Evolutionary conservation across 2,113 vertebrate species (phyloP).

Genomic region (Percina caprodes): DNA sequence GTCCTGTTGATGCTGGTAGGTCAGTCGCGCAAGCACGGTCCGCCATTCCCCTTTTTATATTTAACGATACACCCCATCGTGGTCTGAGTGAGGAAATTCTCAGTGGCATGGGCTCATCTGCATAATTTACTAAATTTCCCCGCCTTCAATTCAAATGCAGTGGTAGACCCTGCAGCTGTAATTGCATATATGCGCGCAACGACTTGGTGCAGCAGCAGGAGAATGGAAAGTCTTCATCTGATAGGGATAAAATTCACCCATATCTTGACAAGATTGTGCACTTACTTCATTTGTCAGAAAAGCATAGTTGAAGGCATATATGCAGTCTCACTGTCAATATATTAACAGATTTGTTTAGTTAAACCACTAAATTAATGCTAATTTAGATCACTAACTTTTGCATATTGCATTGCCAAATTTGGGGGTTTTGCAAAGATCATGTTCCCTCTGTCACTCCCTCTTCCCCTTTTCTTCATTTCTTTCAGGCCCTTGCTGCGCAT

Average conservation of each 20-base stretch:
- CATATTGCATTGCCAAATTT: background rate
- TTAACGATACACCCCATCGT: conserved; percentile 50
- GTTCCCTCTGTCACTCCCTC: background rate
- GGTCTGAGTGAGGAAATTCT: conserved; percentile 19
- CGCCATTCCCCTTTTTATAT: conserved; percentile 77
- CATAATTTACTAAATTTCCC: conserved; percentile 51
- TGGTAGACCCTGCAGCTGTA: conserved; percentile 44
- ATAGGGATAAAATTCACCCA: conserved; percentile 34
- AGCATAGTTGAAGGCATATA: background rate
- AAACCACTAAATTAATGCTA: background rate
- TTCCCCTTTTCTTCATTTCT: background rate
- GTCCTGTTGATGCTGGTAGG: conserved; percentile 74
- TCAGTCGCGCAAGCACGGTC: conserved; percentile 78
- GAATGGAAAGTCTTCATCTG: conserved; percentile 31
- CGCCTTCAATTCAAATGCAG: conserved; percentile 30
- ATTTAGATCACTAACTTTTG: conserved; percentile 25
- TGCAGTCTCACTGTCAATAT: background rate
- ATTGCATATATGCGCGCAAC: conserved; percentile 39
- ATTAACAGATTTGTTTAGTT: background rate
- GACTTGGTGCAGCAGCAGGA: conserved; percentile 70
- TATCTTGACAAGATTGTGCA: conserved; percentile 34
- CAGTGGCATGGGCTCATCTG: conserved; percentile 37
- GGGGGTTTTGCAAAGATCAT: background rate
- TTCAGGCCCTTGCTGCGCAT: conserved; percentile 51
- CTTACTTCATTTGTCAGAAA: background rate